Conservation (phyloP, 2,888 invertebrate genomes). For the Cloeon dipterum region DNA sequence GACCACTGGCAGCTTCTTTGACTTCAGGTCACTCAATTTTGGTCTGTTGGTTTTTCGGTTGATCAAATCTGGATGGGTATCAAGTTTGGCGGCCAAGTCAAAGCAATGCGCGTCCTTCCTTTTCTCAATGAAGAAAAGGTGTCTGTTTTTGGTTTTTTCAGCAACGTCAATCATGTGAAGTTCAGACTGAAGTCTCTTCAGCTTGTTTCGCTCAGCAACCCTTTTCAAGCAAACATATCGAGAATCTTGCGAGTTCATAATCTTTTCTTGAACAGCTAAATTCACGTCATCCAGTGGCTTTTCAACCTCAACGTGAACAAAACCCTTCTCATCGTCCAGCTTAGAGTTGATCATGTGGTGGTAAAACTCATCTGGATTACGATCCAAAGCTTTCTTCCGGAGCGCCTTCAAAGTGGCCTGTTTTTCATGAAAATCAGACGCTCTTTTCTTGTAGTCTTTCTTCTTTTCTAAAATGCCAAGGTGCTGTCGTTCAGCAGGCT, state of each 20-base stretch:
- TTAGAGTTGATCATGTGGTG: conserved; percentile 90
- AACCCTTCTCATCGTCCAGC: conserved; percentile 29
- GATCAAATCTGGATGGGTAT: conserved; percentile 50
- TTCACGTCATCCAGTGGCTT: conserved; percentile 42
- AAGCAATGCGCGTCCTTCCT: conserved; percentile 31
- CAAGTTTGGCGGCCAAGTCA: conserved; percentile 42
- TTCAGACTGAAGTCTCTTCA: conserved; percentile 46
- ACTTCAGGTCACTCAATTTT: conserved; percentile 29
- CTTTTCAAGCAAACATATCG: conserved; percentile 74
- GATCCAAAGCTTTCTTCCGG: conserved; percentile 62
- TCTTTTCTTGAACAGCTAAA: conserved; percentile 56
- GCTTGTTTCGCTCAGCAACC: conserved; percentile 57
- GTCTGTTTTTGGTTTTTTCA: conserved; percentile 43
- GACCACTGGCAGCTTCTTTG: conserved; percentile 31
- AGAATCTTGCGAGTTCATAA: conserved; percentile 82
- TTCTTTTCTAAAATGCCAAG: conserved; percentile 72
- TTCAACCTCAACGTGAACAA: conserved; percentile 26
- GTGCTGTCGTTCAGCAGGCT: conserved; percentile 51
- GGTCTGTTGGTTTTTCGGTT: conserved; percentile 45
- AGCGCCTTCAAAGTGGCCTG: conserved; percentile 58
- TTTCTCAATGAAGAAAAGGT: conserved; percentile 55
- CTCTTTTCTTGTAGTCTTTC: conserved; percentile 61
- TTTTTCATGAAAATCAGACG: conserved; percentile 60
- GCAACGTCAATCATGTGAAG: conserved; percentile 63
- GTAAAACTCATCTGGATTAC: conserved; percentile 96